These are phyloP conservation scores for Lepus townsendii DNA, from an alignment of 2,797 vertebrate genomes.

Conservation along the genomic window DNA sequence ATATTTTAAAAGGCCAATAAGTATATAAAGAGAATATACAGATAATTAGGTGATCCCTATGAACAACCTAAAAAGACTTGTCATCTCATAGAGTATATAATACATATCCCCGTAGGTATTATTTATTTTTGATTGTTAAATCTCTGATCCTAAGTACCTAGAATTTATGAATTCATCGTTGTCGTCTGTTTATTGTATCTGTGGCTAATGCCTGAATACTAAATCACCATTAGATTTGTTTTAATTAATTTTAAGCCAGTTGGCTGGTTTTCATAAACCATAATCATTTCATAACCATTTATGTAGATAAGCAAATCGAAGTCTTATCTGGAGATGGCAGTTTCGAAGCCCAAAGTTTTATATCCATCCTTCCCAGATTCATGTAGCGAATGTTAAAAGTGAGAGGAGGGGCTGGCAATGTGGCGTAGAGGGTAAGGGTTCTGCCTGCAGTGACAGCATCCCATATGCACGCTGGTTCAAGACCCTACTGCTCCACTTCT, in stretches of 20 bases:
- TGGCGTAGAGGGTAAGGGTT: too few species aligned
- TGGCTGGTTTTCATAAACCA: neutral
- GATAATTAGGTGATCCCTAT: neutral
- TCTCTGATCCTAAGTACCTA: neutral
- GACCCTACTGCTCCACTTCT: too few species aligned
- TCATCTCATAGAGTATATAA: neutral
- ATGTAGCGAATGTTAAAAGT: neutral
- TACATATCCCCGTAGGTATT: neutral
- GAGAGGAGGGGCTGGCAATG: neutral
- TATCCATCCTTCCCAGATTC: neutral
- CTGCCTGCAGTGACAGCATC: too few species aligned
- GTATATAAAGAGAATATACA: neutral
- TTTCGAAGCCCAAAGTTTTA: neutral
- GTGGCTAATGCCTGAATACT: neutral
- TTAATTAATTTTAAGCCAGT: neutral
- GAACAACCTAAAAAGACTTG: neutral
- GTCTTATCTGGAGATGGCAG: neutral
- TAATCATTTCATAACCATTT: neutral
- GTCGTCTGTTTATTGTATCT: neutral
- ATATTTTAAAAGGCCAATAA: slow-evolving; percentile 11
- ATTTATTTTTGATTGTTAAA: neutral
- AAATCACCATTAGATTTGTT: neutral
- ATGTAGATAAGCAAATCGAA: neutral
- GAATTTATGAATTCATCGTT: neutral
- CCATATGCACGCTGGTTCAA: too few species aligned